Conservation (phyloP, 2,888 invertebrate genomes). For the Melinaea menophilus region DNA sequence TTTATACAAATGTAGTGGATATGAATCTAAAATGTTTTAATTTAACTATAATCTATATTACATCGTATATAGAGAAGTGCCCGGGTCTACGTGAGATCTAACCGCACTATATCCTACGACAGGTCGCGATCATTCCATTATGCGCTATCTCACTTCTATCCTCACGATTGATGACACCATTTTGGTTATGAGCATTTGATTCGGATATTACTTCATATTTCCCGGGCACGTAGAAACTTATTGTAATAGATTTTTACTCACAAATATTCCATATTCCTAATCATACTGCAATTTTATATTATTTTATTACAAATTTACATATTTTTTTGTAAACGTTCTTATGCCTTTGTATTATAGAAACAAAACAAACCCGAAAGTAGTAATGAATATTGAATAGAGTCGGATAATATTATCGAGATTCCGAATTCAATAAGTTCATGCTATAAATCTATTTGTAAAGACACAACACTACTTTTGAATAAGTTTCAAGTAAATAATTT, state of each 20-base stretch:
- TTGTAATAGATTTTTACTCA: neutral
- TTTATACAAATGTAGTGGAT: too few relatives aligned
- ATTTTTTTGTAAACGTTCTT: neutral
- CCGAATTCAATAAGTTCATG: conserved; percentile 4
- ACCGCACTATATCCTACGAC: conserved; percentile 3
- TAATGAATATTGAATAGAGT: conserved; percentile 8
- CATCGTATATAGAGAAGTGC: neutral
- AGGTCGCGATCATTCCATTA: neutral
- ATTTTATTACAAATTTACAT: neutral
- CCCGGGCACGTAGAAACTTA: neutral
- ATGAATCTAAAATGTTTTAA: too few relatives aligned
- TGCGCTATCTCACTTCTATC: conserved; percentile 1
- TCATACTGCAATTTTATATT: neutral
- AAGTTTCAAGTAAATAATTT: too few relatives aligned
- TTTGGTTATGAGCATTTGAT: conserved; percentile 11
- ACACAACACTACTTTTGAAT: too few relatives aligned
- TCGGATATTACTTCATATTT: conserved; percentile 5
- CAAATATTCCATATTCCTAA: too few relatives aligned
- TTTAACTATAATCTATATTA: too few relatives aligned
- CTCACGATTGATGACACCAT: conserved; percentile 16
- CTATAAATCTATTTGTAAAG: neutral
- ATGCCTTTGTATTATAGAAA: conserved; percentile 8
- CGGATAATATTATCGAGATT: neutral
- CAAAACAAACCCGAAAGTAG: neutral
- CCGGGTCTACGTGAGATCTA: neutral